These are phyloP conservation scores for Leucophenga montana DNA, from an alignment of 2,888 invertebrate species.

Conservation along the genomic window DNA sequence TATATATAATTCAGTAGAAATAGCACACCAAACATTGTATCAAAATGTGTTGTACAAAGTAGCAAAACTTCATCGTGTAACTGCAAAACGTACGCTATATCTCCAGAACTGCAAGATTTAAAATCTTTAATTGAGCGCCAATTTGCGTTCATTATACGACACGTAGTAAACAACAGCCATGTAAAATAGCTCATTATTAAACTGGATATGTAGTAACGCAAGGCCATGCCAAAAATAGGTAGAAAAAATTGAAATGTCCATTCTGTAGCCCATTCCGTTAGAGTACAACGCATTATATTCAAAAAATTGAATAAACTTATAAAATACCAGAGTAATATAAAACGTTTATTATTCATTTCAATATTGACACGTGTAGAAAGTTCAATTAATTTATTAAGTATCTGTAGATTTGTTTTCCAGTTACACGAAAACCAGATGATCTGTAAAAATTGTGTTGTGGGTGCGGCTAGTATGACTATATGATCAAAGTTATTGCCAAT, in stretches of 20 bases:
- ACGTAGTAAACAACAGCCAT: neutral
- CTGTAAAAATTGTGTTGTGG: neutral
- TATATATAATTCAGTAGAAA: neutral
- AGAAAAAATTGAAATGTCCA: neutral
- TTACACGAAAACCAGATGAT: slow-evolving; percentile 1
- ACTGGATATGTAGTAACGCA: neutral
- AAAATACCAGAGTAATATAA: neutral
- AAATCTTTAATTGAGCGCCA: neutral
- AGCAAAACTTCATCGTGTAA: slow-evolving; percentile 9
- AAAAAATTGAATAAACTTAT: neutral
- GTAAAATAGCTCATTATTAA: slow-evolving; percentile 7
- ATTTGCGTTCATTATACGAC: too few species aligned
- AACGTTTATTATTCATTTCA: neutral
- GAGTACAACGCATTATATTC: neutral
- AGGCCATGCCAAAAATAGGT: neutral
- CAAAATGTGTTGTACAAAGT: neutral
- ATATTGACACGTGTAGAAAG: neutral
- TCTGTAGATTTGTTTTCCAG: neutral
- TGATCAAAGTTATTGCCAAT: slow-evolving; percentile 14
- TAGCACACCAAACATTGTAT: slow-evolving; percentile 3
- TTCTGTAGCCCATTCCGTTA: neutral
- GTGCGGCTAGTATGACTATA: neutral
- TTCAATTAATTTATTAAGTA: neutral
- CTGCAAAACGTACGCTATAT: neutral
- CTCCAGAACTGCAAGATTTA: neutral